Conservation (phyloP, 2,888 invertebrate genomes). For the Xestia xanthographa region DNA sequence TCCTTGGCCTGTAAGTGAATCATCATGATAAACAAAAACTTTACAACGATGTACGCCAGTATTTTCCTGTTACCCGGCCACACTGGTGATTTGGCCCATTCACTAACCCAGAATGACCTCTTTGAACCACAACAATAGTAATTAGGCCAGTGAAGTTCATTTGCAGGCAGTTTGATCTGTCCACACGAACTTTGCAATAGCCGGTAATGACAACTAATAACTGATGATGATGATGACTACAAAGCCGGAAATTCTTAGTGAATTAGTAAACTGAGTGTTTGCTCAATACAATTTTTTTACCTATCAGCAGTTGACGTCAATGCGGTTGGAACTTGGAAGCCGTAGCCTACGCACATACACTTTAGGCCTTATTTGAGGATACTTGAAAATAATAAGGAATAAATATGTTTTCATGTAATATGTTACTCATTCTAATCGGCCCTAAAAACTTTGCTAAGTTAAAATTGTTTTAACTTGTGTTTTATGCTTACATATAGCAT, state of each 20-base stretch:
- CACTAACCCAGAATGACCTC: slow-evolving; percentile 34
- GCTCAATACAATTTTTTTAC: slow-evolving; percentile 36
- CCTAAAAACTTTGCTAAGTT: background rate
- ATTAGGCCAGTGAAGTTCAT: slow-evolving; percentile 6
- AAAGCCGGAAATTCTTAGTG: slow-evolving; percentile 26
- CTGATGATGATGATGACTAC: too few species aligned
- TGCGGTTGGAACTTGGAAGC: slow-evolving; percentile 45
- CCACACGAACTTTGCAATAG: slow-evolving; percentile 18
- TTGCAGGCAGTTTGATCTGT: slow-evolving; percentile 13
- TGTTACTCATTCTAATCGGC: background rate
- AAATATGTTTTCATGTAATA: background rate
- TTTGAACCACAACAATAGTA: slow-evolving; percentile 15
- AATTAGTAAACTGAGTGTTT: slow-evolving; percentile 21
- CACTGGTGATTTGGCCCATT: slow-evolving; percentile 47
- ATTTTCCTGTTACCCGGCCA: slow-evolving; percentile 55
- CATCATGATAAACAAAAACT: slow-evolving; percentile 42
- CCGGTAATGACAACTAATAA: slow-evolving; percentile 19
- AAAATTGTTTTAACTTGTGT: background rate
- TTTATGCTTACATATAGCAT: background rate
- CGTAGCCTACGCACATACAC: background rate
- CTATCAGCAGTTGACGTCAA: slow-evolving; percentile 55
- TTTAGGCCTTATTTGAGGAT: background rate
- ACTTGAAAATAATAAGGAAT: slow-evolving; percentile 12
- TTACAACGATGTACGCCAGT: slow-evolving; percentile 19
- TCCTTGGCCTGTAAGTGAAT: slow-evolving; percentile 45